Evolutionary conservation across 2,888 invertebrate species (phyloP).

Genomic region (Cephus rjabovi): DNA sequence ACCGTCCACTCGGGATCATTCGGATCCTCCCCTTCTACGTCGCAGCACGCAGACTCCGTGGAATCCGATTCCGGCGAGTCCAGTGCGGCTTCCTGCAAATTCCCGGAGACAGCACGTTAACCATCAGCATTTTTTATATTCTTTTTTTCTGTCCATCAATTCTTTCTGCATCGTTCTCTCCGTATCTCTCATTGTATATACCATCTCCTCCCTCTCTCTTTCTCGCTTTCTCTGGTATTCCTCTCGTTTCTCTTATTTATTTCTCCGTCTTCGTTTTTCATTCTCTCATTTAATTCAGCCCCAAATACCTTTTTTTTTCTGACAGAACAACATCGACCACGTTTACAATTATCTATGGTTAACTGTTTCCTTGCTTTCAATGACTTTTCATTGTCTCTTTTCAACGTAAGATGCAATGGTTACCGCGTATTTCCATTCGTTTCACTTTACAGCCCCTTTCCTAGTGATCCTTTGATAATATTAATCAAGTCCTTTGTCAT

Average conservation of each 20-base stretch:
- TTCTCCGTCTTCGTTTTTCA: background rate
- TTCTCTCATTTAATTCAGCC: background rate
- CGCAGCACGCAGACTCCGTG: conserved; percentile 72
- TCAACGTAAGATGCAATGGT: background rate
- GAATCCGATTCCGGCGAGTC: conserved; percentile 68
- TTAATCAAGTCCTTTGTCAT: background rate
- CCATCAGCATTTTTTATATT: background rate
- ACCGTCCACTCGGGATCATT: conserved; percentile 88
- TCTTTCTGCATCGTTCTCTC: background rate
- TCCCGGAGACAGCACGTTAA: background rate
- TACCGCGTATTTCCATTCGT: background rate
- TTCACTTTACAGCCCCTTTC: background rate
- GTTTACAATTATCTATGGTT: background rate
- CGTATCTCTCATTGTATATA: no score
- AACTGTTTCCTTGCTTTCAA: background rate
- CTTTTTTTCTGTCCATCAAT: background rate
- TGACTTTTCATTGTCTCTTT: background rate
- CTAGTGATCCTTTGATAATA: background rate
- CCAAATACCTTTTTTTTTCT: background rate
- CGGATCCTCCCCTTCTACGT: conserved; percentile 77
- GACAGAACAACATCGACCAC: background rate
- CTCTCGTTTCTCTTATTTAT: background rate
- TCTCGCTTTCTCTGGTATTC: background rate
- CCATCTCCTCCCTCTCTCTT: background rate
- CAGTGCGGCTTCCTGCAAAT: conserved; percentile 66